Evolutionary conservation across 2,113 vertebrate species (phyloP).

Genomic region (Antigone vipio): DNA sequence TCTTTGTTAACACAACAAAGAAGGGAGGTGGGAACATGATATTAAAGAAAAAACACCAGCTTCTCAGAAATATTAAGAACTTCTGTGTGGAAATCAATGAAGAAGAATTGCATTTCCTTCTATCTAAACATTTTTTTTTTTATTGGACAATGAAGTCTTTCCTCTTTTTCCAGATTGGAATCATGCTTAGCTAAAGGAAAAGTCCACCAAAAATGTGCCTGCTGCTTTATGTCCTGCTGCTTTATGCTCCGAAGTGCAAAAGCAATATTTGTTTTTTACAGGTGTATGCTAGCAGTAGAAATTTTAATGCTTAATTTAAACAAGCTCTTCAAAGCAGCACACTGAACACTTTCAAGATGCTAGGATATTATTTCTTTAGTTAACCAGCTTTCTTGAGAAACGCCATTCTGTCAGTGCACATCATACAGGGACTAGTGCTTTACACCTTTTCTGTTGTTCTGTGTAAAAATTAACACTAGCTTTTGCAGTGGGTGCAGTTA

Average conservation of each 20-base stretch:
- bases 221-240: background rate
- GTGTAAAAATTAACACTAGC: background rate
- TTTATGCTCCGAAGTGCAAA: background rate
- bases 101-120: background rate
- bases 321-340: background rate
- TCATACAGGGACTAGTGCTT: background rate
- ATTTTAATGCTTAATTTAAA: background rate
- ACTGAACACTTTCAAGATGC: background rate
- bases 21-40: background rate
- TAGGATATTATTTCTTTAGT: background rate
- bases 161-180: background rate
- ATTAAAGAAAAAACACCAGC: background rate
- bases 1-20: background rate
- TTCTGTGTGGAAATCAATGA: background rate
- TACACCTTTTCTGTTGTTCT: background rate
- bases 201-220: background rate
- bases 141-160: background rate
- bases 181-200: background rate
- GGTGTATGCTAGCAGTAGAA: background rate
- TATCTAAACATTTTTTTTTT: background rate
- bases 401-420: background rate
- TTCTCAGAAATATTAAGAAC: background rate
- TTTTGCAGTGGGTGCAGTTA: background rate
- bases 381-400: background rate
- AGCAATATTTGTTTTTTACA: background rate